phyloP scores from a whole-genome alignment of 2,888 invertebrate genomes.

The Meloe dianella region DNA sequence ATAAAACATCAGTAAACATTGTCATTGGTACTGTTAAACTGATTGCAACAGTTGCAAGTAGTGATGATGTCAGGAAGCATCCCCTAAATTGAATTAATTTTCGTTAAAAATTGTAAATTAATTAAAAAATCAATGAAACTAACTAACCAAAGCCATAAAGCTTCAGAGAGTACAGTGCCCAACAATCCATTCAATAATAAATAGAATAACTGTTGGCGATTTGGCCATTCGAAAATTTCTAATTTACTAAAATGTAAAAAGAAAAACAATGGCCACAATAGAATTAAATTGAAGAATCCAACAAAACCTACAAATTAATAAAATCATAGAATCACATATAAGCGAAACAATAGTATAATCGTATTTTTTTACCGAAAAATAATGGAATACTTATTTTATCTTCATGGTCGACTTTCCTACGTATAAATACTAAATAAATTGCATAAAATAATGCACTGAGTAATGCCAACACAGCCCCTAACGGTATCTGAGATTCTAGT shows the following conservation, averaged over 20 bases:
- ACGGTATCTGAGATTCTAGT: slow-evolving; percentile 72
- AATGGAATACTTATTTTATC: slow-evolving; percentile 94
- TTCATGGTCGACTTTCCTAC: slow-evolving; percentile 86
- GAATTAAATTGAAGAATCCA: slow-evolving; percentile 85
- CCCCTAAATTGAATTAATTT: slow-evolving; percentile 69
- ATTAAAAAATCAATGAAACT: background rate
- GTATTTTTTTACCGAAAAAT: slow-evolving; percentile 85
- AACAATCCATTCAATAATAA: slow-evolving; percentile 85
- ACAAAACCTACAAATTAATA: slow-evolving; percentile 92
- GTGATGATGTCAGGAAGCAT: slow-evolving; percentile 89
- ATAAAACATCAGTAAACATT: slow-evolving; percentile 80
- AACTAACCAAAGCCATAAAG: slow-evolving; percentile 88
- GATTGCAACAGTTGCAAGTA: slow-evolving; percentile 85
- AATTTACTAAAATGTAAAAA: slow-evolving; percentile 81
- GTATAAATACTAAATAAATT: slow-evolving; percentile 85
- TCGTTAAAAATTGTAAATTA: background rate
- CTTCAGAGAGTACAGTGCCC: slow-evolving; percentile 90
- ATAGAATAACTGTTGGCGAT: slow-evolving; percentile 78
- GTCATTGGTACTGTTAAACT: slow-evolving; percentile 89
- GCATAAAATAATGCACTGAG: slow-evolving; percentile 91
- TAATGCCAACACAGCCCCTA: slow-evolving; percentile 81
- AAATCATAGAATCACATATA: no score
- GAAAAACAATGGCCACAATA: slow-evolving; percentile 90
- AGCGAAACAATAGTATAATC: no score
- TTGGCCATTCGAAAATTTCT: slow-evolving; percentile 87